Percentiles rank a stretch among this genome's conserved stretches.
These are phyloP conservation scores for Oophaga pumilio DNA, from an alignment of 2,113 vertebrate species.

Conservation along the genomic window DNA sequence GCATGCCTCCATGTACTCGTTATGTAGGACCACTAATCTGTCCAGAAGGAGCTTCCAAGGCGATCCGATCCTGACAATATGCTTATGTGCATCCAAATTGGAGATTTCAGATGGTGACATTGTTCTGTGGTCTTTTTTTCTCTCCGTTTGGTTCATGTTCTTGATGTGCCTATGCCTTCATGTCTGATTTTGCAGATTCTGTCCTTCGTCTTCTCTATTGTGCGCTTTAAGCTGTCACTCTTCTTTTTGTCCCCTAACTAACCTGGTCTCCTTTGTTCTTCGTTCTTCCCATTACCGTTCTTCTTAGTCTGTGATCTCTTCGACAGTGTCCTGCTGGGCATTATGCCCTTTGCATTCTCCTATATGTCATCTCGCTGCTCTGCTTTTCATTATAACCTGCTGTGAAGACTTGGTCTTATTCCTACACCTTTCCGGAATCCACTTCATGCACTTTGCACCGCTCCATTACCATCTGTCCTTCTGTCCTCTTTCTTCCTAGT, in stretches of 20 bases:
- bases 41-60: neutral
- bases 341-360: slow-evolving; percentile 10
- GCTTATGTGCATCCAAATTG: neutral
- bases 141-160: neutral
- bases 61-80: neutral
- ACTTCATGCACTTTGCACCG: neutral
- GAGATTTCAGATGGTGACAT: neutral
- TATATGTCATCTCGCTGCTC: slow-evolving; percentile 16
- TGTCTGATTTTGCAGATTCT: neutral
- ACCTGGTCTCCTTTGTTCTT: neutral
- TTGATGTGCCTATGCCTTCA: neutral
- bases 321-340: neutral
- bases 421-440: neutral
- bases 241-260: slow-evolving; percentile 9
- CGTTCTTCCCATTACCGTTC: slow-evolving; percentile 2
- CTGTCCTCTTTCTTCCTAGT: slow-evolving; percentile 67
- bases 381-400: slow-evolving; percentile 60
- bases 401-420: slow-evolving; percentile 59
- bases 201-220: neutral
- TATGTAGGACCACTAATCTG: neutral
- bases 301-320: neutral
- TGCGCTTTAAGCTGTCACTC: neutral
- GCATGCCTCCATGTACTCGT: neutral
- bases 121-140: neutral
- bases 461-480: slow-evolving; percentile 49